Conservation (phyloP, 1,140 invertebrate genomes). For the Homarus americanus region DNA sequence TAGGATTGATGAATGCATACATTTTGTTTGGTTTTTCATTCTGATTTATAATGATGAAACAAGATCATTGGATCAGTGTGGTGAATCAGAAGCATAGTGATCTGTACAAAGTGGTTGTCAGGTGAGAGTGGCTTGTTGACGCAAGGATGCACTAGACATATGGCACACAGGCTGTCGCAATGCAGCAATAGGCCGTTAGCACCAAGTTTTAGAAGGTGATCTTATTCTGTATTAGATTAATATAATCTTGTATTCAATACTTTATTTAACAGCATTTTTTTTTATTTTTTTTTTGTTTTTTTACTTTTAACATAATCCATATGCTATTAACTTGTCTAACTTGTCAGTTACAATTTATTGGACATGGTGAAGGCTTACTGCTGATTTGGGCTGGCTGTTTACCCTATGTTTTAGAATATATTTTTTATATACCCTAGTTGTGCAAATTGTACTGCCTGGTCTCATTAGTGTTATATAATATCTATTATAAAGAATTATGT, state of each 20-base stretch:
- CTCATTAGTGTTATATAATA: not conserved
- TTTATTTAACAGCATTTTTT: slow-evolving; percentile 43
- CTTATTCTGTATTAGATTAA: slow-evolving; percentile 17
- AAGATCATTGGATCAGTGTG: slow-evolving; percentile 1
- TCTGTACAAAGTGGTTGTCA: slow-evolving; percentile 70
- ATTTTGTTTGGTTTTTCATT: not conserved
- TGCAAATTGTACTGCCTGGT: slow-evolving; percentile 51
- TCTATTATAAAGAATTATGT: slow-evolving; percentile 12
- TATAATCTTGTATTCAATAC: slow-evolving; percentile 9
- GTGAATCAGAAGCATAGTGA: slow-evolving; percentile 49
- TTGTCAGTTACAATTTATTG: slow-evolving; percentile 33
- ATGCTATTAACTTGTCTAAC: slow-evolving; percentile 60
- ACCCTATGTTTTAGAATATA: slow-evolving; percentile 18
- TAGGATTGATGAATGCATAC: not conserved
- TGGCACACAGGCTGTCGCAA: slow-evolving; percentile 52
- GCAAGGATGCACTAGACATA: slow-evolving; percentile 52
- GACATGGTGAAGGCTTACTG: slow-evolving; percentile 66
- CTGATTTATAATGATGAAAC: not conserved
- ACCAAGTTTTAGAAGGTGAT: slow-evolving; percentile 26
- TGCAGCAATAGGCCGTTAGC: slow-evolving; percentile 56
- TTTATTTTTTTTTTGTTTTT: slow-evolving; percentile 39
- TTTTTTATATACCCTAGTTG: slow-evolving; percentile 29
- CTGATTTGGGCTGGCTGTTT: slow-evolving; percentile 66
- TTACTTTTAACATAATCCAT: slow-evolving; percentile 2
- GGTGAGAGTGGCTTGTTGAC: slow-evolving; percentile 62